Percentiles rank a stretch among this genome's conserved stretches.
These are phyloP conservation scores for Polyergus mexicanus DNA, from an alignment of 1,140 invertebrate genomes.

Conservation along the genomic window DNA sequence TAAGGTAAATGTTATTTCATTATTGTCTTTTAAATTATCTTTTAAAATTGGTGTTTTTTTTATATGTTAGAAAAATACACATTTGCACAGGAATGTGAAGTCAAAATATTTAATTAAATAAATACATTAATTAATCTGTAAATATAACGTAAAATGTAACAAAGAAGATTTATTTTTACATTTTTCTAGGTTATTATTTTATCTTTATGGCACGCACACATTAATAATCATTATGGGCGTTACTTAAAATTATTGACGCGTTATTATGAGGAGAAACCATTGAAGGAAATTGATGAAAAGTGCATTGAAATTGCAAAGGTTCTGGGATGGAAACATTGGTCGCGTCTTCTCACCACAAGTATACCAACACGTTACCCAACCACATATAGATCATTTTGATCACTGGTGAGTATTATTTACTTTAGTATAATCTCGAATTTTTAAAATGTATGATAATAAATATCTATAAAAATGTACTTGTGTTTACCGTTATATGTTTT, in stretches of 20 bases:
- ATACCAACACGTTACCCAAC: slow-evolving; percentile 89
- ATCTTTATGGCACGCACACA: slow-evolving; percentile 93
- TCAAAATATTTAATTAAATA: not conserved
- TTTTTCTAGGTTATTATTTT: slow-evolving; percentile 90
- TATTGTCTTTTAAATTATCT: slow-evolving; percentile 81
- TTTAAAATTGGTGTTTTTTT: slow-evolving; percentile 18
- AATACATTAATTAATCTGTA: slow-evolving; percentile 25
- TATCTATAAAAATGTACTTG: not conserved
- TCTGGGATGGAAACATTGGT: slow-evolving; percentile 91
- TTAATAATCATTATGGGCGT: slow-evolving; percentile 92
- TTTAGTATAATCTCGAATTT: not conserved
- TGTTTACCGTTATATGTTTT: not conserved
- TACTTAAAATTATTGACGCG: slow-evolving; percentile 92
- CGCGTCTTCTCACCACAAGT: slow-evolving; percentile 86
- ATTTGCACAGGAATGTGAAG: not conserved
- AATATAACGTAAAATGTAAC: not conserved
- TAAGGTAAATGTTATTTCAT: slow-evolving; percentile 90
- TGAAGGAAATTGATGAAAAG: slow-evolving; percentile 91
- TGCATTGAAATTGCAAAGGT: slow-evolving; percentile 89
- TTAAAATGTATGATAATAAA: not conserved
- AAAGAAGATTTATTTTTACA: slow-evolving; percentile 16
- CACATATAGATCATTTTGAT: slow-evolving; percentile 89
- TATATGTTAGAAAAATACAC: not conserved
- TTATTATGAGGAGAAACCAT: slow-evolving; percentile 92
- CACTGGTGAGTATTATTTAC: slow-evolving; percentile 67